phyloP scores from a whole-genome alignment of 2,113 vertebrate species.

The Zootoca vivipara region DNA sequence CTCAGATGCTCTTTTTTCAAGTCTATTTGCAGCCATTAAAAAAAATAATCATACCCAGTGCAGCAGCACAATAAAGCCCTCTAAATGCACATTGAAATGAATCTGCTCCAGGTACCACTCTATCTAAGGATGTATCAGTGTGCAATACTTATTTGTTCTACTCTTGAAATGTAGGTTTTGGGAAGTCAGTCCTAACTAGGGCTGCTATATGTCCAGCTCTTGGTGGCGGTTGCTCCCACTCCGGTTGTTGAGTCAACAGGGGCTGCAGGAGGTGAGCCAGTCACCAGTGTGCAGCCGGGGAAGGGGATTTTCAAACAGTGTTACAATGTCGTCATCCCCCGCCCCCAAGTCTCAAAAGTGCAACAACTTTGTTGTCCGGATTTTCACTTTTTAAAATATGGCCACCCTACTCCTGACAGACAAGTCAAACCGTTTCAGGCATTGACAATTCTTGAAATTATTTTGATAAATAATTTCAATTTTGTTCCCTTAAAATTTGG shows the following conservation, averaged over 20 bases:
- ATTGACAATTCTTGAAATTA: conserved; percentile 47
- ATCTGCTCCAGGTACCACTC: conserved; percentile 39
- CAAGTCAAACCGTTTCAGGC: conserved; percentile 54
- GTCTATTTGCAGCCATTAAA: conserved; percentile 25
- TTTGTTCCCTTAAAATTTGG: conserved; percentile 52
- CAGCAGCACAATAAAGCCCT: conserved; percentile 25
- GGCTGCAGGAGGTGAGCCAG: too few relatives aligned
- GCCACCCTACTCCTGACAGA: conserved; percentile 10
- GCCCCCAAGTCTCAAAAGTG: too few relatives aligned
- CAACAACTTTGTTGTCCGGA: too few relatives aligned
- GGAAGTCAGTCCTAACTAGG: conserved; percentile 28
- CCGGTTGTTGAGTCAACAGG: too few relatives aligned
- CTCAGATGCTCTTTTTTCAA: conserved; percentile 31
- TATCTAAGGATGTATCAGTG: conserved; percentile 19
- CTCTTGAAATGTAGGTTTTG: conserved; percentile 43
- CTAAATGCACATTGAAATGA: conserved; percentile 44
- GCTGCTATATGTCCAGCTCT: too few relatives aligned
- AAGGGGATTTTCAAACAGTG: too few relatives aligned
- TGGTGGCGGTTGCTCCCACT: too few relatives aligned
- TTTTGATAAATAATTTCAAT: conserved; percentile 59
- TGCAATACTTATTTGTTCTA: conserved; percentile 46
- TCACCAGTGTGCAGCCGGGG: too few relatives aligned
- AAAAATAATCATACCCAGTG: conserved; percentile 37
- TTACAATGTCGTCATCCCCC: too few relatives aligned
- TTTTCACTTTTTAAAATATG: too few relatives aligned